Percentiles rank a stretch among this genome's conserved stretches.
phyloP scores from a whole-genome alignment of 2,888 invertebrate genomes.

The Lithophane semibrunnea region DNA sequence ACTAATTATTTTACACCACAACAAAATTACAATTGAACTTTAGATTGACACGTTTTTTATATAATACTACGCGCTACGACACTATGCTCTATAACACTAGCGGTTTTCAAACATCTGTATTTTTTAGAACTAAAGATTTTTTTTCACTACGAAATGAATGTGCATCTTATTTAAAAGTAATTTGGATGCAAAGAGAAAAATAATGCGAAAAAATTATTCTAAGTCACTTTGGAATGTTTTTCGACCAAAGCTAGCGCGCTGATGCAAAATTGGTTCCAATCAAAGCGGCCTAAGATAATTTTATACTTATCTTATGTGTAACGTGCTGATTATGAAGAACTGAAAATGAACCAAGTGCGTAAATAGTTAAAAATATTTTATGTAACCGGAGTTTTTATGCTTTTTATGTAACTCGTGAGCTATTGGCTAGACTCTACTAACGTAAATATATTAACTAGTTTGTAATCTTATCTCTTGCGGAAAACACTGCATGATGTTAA shows the following conservation, averaged over 20 bases:
- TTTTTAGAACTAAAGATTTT: too few relatives aligned
- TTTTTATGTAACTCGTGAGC: not conserved
- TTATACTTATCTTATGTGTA: not conserved
- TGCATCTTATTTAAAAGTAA: too few relatives aligned
- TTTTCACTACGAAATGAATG: too few relatives aligned
- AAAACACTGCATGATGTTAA: conserved; percentile 11
- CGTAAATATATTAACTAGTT: not conserved
- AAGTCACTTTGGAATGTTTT: too few relatives aligned
- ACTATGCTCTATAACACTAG: not conserved
- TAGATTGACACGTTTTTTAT: not conserved
- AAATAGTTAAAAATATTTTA: too few relatives aligned
- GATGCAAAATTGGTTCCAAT: too few relatives aligned
- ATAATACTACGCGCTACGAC: not conserved
- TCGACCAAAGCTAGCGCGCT: too few relatives aligned
- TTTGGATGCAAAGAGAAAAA: too few relatives aligned
- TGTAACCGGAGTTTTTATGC: not conserved
- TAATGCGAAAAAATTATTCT: too few relatives aligned
- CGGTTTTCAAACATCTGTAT: not conserved
- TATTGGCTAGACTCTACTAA: not conserved
- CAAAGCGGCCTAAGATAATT: too few relatives aligned
- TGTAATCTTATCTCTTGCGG: conserved; percentile 25
- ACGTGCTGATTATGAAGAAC: not conserved
- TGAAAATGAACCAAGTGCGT: not conserved
- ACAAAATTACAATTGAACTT: not conserved
- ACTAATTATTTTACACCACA: not conserved